Percentiles rank a stretch among this genome's conserved stretches.
phyloP scores from a whole-genome alignment of 2,113 vertebrate genomes.

The Python bivittatus region DNA sequence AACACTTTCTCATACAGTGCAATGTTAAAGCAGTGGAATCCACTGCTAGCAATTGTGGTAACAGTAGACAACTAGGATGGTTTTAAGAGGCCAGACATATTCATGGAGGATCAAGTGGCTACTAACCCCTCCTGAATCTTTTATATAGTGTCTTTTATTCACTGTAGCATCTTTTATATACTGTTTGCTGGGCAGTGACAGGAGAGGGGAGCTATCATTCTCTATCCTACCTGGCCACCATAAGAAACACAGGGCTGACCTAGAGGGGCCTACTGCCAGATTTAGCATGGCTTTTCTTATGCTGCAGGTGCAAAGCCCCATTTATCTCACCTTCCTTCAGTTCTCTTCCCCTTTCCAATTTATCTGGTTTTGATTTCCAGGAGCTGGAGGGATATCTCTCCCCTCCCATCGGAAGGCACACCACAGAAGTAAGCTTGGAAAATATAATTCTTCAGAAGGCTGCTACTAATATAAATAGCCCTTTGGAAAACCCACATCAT shows the following conservation, averaged over 20 bases:
- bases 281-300: neutral
- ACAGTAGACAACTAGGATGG: neutral
- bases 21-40: neutral
- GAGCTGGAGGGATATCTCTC: neutral
- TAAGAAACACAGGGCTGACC: neutral
- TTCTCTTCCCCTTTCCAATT: neutral
- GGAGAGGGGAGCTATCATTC: neutral
- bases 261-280: neutral
- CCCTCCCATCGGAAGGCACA: neutral
- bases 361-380: neutral
- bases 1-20: neutral
- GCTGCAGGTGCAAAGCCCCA: neutral
- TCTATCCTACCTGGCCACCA: neutral
- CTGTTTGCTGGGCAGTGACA: neutral
- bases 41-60: neutral
- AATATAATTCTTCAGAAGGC: neutral
- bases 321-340: neutral
- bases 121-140: neutral
- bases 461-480: neutral
- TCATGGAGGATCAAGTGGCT: neutral
- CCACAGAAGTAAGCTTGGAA: neutral
- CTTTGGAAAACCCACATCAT: neutral
- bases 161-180: neutral
- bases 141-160: neutral
- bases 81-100: neutral